Base-by-base conservation (phyloP, 2,113 vertebrate species). In the Antidorcas marsupialis region DNA sequence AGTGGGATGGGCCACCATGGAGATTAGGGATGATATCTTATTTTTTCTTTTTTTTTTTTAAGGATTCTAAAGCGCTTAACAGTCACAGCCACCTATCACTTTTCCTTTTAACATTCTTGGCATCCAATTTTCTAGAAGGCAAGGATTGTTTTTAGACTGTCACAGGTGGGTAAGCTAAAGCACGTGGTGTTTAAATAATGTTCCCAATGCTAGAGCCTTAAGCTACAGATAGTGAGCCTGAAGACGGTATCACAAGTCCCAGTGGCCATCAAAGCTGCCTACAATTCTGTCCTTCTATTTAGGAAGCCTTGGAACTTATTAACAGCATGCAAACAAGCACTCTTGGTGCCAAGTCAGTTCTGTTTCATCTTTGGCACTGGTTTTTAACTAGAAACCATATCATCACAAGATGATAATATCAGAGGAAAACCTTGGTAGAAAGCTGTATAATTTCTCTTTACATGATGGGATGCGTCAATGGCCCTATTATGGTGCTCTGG, bases 141-240 rank as follows among this genome's bases (percentile, higher is more conserved):
- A n/a, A 59, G 25, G 5, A 17, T 82, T 92, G 53, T 91, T 87
- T 93, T 96, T 15, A 87, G 62, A 19, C 11, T 97, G 5, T 88
- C 96, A 96, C 74, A 79, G 88, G 76, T 47, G 36, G 47, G 43
- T 57, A 79, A 97, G 79, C 89, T 76, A 82, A 97, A 96, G 94
- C 14, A 6, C 36, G 7, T 1, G 88, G 85, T 96, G 23, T 74
- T 64, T 88, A 84, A 95, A 89, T 94, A 53, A 28, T 62, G 62
- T 84, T 74, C 89, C 93, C 87, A 97, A 76, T 93, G 95, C 23
- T 64, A 25, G 25, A 9, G 39, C 14, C n/a, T 81, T 89, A 39
- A 76, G 27, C 23, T 52, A 17, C 1, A 62, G 87, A 43, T 3
- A 33, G 27, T 28, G 11, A 79, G 27, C 7, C 30, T 50, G 36